Conservation (phyloP, 1,140 invertebrate species). For the Coenobita brevimanus region DNA sequence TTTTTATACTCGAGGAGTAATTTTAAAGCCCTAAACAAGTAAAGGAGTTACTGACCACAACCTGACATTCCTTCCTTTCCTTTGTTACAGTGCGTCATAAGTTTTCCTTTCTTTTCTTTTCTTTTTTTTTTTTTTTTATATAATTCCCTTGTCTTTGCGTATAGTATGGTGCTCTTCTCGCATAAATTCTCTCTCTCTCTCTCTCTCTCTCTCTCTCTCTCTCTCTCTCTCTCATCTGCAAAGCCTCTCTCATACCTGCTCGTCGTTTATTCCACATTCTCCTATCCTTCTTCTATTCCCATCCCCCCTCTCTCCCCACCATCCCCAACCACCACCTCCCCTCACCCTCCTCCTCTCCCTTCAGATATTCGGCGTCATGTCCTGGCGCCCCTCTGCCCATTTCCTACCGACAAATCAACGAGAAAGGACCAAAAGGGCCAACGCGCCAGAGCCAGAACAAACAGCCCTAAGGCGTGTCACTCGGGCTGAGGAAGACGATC, state of each 20-base stretch:
- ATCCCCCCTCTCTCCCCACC: not conserved
- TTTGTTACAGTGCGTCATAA: not conserved
- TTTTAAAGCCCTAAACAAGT: too few species aligned
- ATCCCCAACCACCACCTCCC: not conserved
- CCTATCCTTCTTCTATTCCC: not conserved
- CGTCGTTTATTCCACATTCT: not conserved
- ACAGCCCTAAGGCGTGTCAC: not conserved
- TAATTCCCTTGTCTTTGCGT: not conserved
- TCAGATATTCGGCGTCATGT: conserved; percentile 66
- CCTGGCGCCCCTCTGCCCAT: conserved; percentile 63
- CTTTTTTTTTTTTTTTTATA: not conserved
- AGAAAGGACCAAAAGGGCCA: conserved; percentile 54
- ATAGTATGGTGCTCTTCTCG: too few species aligned
- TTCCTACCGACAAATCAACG: conserved; percentile 67
- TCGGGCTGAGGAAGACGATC: too few species aligned
- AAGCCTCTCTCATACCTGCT: not conserved
- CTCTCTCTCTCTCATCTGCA: not conserved
- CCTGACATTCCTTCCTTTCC: not conserved
- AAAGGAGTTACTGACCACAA: too few species aligned
- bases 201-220: not conserved
- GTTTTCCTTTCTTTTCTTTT: not conserved
- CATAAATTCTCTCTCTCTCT: not conserved
- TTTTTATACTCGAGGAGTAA: too few species aligned
- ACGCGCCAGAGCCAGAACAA: conserved; percentile 19
- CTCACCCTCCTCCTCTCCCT: conserved; percentile 14